Evolutionary conservation across 2,797 vertebrate species (phyloP), one percentile per base, ranked within the genome.

Genomic region (Gymnothorax javanicus): DNA sequence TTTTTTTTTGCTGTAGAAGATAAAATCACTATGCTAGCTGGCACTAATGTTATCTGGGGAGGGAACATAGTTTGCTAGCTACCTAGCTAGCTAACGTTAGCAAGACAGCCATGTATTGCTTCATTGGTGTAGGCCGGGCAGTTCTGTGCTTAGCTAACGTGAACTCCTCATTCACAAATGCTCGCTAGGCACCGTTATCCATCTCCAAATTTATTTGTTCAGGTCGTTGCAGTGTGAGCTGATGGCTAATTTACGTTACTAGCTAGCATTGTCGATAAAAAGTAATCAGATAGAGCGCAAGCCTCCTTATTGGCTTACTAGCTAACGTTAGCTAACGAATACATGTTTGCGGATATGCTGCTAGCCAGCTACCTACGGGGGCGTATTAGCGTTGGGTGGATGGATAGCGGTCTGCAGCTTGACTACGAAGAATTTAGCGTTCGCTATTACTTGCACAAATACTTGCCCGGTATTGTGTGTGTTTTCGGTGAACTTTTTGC

Each of bases 81-180:
- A 58, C 58, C 27, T 87, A 62, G n/a, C n/a, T n/a, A n/a, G 82
- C 82, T 87, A 84, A 69, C 62, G 59, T 71, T 71, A 77, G 73
- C 73, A 17, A 77, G 73, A 77, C 33, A 77, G 73, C 64, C 27
- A 77, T 75, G 81, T 25, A 69, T 87, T 71, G 64, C 59, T 54
- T 84, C 50, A 17, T 20, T 20, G 17, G 52, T 56, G 52, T 81
- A 81, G 77, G 77, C 77, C 77, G 52, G 20, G 17, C 77, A n/a
- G 54, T 81, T 81, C 9, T 81, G 17, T 73, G 27, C 77, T 54
- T 9, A 81, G 33, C 33, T 43, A 43, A 43, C 33, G 33, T 43
- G 33, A 43, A 81, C 77, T 81, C 77, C 50, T 69, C 64, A 69
- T n/a, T 69, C 77, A 56, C 77, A 54, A 27, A 77, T 13, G 25